phyloP scores from a whole-genome alignment of 2,113 vertebrate genomes.

The Mobula birostris region DNA sequence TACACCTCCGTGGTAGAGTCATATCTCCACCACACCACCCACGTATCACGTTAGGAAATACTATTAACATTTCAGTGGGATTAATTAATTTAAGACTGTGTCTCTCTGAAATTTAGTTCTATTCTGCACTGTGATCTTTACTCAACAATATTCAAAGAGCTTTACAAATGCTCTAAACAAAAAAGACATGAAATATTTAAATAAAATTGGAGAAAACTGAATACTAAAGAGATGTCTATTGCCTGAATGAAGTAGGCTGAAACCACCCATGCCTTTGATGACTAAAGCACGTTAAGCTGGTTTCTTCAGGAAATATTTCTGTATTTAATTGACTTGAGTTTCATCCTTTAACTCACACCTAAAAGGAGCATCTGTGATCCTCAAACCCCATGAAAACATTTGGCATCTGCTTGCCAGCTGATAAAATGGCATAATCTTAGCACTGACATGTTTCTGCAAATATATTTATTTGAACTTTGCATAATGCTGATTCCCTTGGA shows the following conservation, averaged over 20 bases:
- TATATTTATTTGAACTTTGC: neutral
- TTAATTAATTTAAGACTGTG: neutral
- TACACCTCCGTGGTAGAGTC: too few relatives aligned
- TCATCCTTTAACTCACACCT: neutral
- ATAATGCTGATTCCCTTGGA: neutral
- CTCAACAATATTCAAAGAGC: neutral
- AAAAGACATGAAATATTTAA: neutral
- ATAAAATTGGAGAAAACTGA: neutral
- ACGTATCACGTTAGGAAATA: too few relatives aligned
- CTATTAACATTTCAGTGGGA: neutral
- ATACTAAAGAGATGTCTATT: neutral
- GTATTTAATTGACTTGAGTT: neutral
- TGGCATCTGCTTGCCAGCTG: neutral
- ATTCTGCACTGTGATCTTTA: neutral
- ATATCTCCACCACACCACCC: too few relatives aligned
- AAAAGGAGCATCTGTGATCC: neutral
- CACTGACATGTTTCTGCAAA: neutral
- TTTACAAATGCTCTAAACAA: neutral
- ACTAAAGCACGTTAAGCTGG: neutral
- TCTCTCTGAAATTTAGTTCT: neutral
- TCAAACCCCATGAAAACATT: neutral
- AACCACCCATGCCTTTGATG: neutral
- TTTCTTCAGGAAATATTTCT: conserved; percentile 2
- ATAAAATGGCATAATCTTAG: neutral
- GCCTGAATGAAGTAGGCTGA: neutral